Conservation (phyloP, 2,888 invertebrate species). For the Brenthis hecate region DNA sequence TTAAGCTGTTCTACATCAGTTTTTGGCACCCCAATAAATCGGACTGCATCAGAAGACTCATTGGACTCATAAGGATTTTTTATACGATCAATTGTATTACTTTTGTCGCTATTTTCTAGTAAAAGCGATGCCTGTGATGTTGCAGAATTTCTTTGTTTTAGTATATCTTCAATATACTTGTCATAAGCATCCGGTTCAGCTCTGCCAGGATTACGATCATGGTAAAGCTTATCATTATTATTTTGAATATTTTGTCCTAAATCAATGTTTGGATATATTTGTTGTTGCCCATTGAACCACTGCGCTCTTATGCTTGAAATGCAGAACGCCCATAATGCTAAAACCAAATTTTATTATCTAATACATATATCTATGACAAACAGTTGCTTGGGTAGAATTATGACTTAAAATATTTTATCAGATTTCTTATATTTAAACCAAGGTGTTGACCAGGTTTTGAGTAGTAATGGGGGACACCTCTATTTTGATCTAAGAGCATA, state of each 20-base stretch:
- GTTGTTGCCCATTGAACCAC: constrained; percentile 5
- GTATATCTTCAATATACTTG: constrained; percentile 25
- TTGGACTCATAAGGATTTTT: background rate
- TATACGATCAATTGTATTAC: constrained; percentile 20
- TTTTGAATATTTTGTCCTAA: background rate
- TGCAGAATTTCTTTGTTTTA: constrained; percentile 15
- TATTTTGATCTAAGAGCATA: no score
- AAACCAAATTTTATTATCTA: background rate
- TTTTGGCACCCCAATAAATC: constrained; percentile 33
- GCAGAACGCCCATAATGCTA: constrained; percentile 25
- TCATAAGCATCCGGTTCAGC: constrained; percentile 18
- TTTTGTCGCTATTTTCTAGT: constrained; percentile 14
- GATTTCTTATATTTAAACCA: no score
- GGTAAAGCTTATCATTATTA: background rate
- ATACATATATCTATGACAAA: background rate
- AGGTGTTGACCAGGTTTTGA: no score
- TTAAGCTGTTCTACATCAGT: constrained; percentile 41
- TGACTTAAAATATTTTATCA: no score
- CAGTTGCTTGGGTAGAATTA: background rate
- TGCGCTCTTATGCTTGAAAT: constrained; percentile 16
- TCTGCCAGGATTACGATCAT: background rate
- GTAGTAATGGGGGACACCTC: no score
- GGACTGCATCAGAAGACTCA: constrained; percentile 28
- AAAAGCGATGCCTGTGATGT: background rate
- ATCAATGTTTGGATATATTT: background rate